Evolutionary conservation across 2,888 invertebrate species (phyloP), one percentile per base, ranked within the genome.

Genomic region (Dromius quadrimaculatus): DNA sequence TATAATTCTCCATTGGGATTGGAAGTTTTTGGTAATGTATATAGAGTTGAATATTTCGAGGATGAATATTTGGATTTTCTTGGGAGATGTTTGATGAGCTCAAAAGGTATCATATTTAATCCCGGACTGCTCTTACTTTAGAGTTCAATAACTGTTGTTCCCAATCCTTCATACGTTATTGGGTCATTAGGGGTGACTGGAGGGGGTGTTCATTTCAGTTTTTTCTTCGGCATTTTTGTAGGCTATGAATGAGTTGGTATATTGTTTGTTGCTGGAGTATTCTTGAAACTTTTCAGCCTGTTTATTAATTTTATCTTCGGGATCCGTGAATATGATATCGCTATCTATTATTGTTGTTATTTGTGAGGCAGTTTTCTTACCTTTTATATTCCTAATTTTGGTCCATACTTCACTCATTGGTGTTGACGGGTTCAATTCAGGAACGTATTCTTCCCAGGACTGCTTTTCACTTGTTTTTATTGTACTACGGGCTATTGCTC

Each of bases 401-500:
- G 9, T 38, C 36, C 41, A 63, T 6, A 63, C 13, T 63, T 43
- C 41, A 13, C 20, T 63, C 20, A 38, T 13, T 9, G 63, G 22
- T 41, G 63, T 43, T 11, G 15, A 11, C 13, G n/a, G 17, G 1
- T 63, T 63, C 1, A 63, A 41, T 11, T 8, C 17, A 2, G 28
- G 4, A 9, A 63, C 28, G 11, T 43, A 63, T 41, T 41, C 4
- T 41, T 43, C 6, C 41, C 63, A 41, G 6, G 63, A 41, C 8
- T 63, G 2, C 11, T 6, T 63, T 43, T 63, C 43, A 23, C 63
- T 63, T 20, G 9, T 23, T 13, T 17, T 41, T n/a, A 63, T 43
- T 63, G 22, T 63, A 41, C 63, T 13, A 9, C 45, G 17, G n/a
- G 63, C 28, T 38, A 20, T 43, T n/a, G 63, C 41, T 41, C 63